A percentile compares a stretch with the other conserved stretches of the same genome.
Evolutionary conservation across 2,797 vertebrate genomes (phyloP).

Genomic region (Novumbra hubbsi): DNA sequence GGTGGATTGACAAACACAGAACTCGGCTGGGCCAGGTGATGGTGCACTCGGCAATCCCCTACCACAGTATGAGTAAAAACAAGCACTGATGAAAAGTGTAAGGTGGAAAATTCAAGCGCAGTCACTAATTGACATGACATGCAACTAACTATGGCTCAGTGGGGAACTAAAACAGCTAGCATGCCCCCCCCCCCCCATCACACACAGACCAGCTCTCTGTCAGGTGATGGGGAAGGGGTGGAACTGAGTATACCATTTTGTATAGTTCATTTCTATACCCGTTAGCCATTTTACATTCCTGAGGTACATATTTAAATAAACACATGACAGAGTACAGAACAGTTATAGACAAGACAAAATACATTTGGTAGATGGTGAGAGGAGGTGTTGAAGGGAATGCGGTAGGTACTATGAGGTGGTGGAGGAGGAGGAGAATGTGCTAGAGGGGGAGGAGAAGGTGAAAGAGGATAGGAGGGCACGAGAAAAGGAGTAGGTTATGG

Average conservation of each 20-base stretch:
- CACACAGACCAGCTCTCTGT: background rate
- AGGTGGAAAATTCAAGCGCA: constrained; percentile 67
- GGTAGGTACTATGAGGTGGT: background rate
- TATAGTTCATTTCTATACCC: no score
- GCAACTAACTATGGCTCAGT: constrained; percentile 54
- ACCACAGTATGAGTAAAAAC: background rate
- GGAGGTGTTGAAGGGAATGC: no score
- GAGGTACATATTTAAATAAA: no score
- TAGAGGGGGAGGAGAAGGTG: background rate
- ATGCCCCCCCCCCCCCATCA: constrained; percentile 16
- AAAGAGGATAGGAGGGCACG: background rate
- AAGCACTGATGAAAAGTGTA: constrained; percentile 61
- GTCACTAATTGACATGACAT: constrained; percentile 74
- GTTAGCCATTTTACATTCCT: no score
- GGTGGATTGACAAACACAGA: no score
- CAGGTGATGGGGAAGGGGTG: background rate
- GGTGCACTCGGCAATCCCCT: background rate
- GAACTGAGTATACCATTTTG: background rate
- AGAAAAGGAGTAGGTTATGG: background rate
- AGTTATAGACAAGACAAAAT: no score
- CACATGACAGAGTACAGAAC: no score
- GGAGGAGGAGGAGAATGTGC: background rate
- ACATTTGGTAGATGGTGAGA: no score
- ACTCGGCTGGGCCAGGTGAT: background rate
- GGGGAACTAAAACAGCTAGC: constrained; percentile 47